These are phyloP conservation scores for Lithophane leautieri DNA, from an alignment of 2,888 invertebrate species.

Conservation along the genomic window DNA sequence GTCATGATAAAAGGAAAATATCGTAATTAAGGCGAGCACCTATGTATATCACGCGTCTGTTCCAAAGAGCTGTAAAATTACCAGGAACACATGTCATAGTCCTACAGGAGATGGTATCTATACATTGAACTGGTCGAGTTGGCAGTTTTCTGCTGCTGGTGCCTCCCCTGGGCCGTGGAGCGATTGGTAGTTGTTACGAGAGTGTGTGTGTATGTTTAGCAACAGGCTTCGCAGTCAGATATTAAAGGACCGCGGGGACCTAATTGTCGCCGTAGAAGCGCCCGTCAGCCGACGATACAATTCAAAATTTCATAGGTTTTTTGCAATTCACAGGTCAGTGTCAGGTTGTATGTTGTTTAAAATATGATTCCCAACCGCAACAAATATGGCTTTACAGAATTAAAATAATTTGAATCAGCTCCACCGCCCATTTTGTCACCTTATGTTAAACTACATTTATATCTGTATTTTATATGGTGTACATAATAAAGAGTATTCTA, in stretches of 20 bases:
- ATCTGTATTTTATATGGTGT: too few species aligned
- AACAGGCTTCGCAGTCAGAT: conserved; percentile 8
- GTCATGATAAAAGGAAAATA: not conserved
- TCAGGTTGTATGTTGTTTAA: too few species aligned
- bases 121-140: conserved; percentile 1
- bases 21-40: not conserved
- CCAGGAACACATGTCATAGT: conserved; percentile 8
- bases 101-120: not conserved
- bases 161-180: not conserved
- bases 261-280: not conserved
- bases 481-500: too few species aligned
- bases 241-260: not conserved
- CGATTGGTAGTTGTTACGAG: not conserved
- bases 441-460: too few species aligned
- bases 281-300: not conserved
- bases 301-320: too few species aligned
- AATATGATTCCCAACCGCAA: too few species aligned
- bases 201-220: not conserved
- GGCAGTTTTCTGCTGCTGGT: not conserved
- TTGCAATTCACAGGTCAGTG: too few species aligned
- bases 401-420: too few species aligned
- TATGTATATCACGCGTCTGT: not conserved
- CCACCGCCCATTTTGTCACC: too few species aligned
- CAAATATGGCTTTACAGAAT: too few species aligned
- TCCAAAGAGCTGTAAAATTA: conserved; percentile 3